Evolutionary conservation across 2,797 vertebrate genomes (phyloP).

Genomic region (Adrianichthys oophorus): DNA sequence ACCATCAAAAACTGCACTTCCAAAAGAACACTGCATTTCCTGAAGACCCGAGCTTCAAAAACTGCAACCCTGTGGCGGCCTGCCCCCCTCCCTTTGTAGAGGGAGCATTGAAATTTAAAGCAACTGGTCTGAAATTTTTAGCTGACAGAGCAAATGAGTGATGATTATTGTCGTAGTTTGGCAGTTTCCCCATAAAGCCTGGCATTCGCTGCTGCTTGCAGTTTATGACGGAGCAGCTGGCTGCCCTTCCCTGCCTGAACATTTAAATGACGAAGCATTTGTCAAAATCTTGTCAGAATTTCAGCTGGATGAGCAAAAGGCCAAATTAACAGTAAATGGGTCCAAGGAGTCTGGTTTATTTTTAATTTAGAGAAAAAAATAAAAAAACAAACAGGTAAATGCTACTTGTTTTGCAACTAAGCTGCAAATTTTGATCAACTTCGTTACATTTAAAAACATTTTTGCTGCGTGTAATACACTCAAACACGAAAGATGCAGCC

Average conservation of each 20-base stretch:
- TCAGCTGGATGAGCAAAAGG: constrained; percentile 22
- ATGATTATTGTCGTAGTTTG: constrained; percentile 8
- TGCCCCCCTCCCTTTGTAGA: constrained; percentile 6
- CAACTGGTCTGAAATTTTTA: constrained; percentile 23
- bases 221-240: constrained; percentile 26
- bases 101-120: constrained; percentile 13
- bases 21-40: constrained; percentile 6
- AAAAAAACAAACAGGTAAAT: no score
- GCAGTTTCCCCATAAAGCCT: constrained; percentile 6
- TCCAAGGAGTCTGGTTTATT: no score
- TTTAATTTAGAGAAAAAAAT: no score
- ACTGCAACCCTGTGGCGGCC: constrained; percentile 7
- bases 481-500: no score
- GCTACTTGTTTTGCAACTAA: no score
- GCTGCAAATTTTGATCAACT: no score
- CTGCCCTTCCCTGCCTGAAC: constrained; percentile 12
- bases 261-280: constrained; percentile 22
- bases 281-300: constrained; percentile 18
- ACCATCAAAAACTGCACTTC: no score
- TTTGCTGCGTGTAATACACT: no score
- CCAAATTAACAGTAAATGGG: constrained; percentile 1
- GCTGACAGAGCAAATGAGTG: constrained; percentile 32
- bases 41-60: constrained; percentile 48
- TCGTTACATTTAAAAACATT: no score
- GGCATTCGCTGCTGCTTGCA: constrained; percentile 15